Evolutionary conservation across 2,888 invertebrate species (phyloP).

Genomic region (Seira musarum): DNA sequence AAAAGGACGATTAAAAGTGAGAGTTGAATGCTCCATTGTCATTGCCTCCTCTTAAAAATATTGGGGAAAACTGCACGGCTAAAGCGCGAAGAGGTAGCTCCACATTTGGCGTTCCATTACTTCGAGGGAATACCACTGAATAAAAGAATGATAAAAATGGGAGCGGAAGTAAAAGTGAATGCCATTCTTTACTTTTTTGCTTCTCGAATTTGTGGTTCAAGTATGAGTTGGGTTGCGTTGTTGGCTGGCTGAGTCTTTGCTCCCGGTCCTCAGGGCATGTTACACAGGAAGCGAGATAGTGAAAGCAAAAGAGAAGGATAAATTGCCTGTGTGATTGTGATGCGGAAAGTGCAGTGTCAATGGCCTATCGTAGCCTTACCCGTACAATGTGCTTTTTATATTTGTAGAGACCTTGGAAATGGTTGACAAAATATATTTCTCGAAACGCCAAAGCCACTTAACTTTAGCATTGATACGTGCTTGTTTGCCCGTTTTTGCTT

Average conservation of each 20-base stretch:
- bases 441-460: slow-evolving; percentile 59
- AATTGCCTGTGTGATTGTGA: no score
- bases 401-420: slow-evolving; percentile 40
- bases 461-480: slow-evolving; percentile 80
- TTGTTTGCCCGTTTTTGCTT: slow-evolving; percentile 80
- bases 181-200: no score
- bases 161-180: slow-evolving; percentile 26
- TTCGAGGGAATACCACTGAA: no score
- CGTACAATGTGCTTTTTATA: neutral
- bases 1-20: neutral
- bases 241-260: no score
- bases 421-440: no score
- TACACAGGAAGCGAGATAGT: neutral
- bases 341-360: slow-evolving; percentile 51
- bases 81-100: no score
- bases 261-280: neutral
- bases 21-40: neutral
- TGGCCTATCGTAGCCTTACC: slow-evolving; percentile 29
- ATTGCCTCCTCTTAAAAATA: no score
- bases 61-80: no score
- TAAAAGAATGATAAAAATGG: slow-evolving; percentile 49
- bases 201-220: no score
- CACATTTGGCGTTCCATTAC: no score
- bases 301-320: no score
- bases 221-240: no score